phyloP scores from a whole-genome alignment of 2,888 invertebrate genomes.

The Chouioia cunea region DNA sequence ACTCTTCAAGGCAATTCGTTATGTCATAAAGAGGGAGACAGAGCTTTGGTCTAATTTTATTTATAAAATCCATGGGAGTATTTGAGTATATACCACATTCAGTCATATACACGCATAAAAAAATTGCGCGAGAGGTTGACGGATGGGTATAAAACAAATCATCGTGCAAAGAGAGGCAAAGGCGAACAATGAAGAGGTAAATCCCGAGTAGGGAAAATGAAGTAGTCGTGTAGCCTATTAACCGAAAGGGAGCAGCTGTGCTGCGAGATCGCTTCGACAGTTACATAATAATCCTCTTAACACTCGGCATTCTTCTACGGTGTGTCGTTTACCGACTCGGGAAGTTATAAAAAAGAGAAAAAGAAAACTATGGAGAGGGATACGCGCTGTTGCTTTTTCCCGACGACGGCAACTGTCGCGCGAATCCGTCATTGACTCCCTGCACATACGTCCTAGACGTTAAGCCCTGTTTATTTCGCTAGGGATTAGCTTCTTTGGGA shows the following conservation, averaged over 20 bases:
- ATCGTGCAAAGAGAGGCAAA: background rate
- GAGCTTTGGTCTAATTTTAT: no score
- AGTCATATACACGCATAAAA: background rate
- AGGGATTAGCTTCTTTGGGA: conserved; percentile 24
- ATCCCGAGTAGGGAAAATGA: conserved; percentile 43
- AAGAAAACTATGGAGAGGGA: conserved; percentile 18
- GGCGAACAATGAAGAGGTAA: conserved; percentile 1
- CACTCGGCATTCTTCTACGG: conserved; percentile 35
- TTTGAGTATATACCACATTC: background rate
- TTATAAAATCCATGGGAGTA: no score
- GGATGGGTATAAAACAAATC: conserved; percentile 30
- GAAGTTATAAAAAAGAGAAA: conserved; percentile 1
- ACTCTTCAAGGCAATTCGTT: background rate
- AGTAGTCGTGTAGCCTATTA: conserved; percentile 50
- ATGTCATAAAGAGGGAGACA: no score
- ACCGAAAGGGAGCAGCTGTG: conserved; percentile 42
- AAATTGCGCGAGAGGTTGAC: background rate
- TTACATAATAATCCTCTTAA: conserved; percentile 54
- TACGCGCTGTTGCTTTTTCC: conserved; percentile 24
- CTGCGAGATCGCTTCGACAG: conserved; percentile 48
- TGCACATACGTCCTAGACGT: background rate
- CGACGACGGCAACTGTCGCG: conserved; percentile 1
- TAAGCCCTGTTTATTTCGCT: conserved; percentile 27
- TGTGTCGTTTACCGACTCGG: conserved; percentile 20
- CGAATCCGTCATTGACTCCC: conserved; percentile 41